Conservation (phyloP, 2,797 vertebrate species). For the Antrozous pallidus region DNA sequence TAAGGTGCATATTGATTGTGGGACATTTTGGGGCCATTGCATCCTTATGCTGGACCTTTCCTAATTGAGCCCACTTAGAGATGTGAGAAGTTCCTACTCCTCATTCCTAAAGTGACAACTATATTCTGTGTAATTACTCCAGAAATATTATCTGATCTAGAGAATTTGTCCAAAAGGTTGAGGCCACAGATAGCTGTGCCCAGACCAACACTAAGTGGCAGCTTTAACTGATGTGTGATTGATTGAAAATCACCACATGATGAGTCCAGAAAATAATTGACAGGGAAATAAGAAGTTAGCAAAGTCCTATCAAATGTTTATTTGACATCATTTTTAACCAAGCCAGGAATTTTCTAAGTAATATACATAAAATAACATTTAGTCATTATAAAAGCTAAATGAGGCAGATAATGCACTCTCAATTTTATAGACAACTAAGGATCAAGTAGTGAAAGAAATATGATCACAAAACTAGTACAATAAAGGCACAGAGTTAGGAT, state of each 20-base stretch:
- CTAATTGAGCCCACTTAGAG: neutral
- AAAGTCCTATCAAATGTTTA: neutral
- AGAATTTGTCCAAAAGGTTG: neutral
- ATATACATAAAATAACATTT: neutral
- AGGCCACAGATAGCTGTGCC: neutral
- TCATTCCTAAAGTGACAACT: neutral
- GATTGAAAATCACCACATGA: neutral
- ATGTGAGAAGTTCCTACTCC: neutral
- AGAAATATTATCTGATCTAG: neutral
- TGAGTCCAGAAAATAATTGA: neutral
- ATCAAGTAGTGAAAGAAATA: neutral
- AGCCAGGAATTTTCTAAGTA: neutral
- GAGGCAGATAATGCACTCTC: neutral
- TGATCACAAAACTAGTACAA: neutral
- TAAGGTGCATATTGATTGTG: neutral
- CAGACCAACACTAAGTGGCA: neutral
- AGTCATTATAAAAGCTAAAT: neutral
- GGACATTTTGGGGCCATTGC: neutral
- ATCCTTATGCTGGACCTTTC: neutral
- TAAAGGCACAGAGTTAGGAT: neutral
- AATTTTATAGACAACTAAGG: neutral
- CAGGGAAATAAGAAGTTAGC: neutral
- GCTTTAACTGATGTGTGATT: neutral
- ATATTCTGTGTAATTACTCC: neutral
- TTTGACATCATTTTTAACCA: neutral